A percentile compares a stretch with the other conserved stretches of the same genome.
These are phyloP conservation scores for Gallinago media DNA, from an alignment of 2,113 vertebrate genomes.

Conservation along the genomic window DNA sequence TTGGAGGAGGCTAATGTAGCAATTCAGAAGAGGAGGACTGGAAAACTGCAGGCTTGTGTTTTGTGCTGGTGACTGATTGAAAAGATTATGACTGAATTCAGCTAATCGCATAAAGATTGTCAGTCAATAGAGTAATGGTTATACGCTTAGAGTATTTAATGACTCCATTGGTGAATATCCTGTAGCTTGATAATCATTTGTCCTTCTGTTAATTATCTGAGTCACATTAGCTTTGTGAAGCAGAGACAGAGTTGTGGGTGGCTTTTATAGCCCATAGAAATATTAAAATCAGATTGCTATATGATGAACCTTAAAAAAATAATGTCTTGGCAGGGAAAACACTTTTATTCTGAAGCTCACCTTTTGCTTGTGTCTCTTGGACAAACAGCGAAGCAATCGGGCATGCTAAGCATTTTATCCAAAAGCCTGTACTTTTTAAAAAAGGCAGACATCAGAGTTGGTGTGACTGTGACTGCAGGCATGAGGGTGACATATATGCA, in stretches of 20 bases:
- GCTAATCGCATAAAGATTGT: neutral
- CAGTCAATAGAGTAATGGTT: neutral
- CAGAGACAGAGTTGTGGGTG: neutral
- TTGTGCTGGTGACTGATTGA: neutral
- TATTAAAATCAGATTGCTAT: neutral
- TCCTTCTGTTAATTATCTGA: constrained; percentile 39
- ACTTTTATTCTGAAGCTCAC: neutral
- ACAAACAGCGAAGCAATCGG: neutral
- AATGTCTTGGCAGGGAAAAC: neutral
- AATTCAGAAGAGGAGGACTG: neutral
- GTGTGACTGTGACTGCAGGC: neutral
- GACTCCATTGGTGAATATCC: neutral
- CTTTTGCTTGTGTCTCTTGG: neutral
- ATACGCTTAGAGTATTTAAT: constrained; percentile 15
- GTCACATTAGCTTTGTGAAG: constrained; percentile 2
- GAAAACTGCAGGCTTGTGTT: neutral
- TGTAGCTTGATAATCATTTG: constrained; percentile 24
- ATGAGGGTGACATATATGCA: neutral
- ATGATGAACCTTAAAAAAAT: neutral
- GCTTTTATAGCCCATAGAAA: neutral
- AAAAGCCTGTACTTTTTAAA: neutral
- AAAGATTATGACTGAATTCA: neutral
- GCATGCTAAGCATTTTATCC: neutral
- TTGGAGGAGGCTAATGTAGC: neutral
- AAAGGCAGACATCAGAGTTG: neutral